These are phyloP conservation scores for Spodoptera litura DNA, from an alignment of 1,140 invertebrate genomes.

Conservation along the genomic window DNA sequence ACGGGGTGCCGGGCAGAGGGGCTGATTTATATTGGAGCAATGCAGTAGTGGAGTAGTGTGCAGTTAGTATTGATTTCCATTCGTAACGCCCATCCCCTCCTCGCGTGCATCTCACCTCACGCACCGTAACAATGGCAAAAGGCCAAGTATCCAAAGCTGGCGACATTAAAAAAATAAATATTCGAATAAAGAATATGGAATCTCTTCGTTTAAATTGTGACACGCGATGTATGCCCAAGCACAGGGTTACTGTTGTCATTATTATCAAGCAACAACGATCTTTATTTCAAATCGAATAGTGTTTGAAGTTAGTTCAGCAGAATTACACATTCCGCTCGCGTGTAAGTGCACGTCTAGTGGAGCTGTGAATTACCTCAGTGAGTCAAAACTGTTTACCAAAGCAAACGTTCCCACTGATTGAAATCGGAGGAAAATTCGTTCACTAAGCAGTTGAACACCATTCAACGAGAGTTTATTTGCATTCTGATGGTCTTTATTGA, in stretches of 20 bases:
- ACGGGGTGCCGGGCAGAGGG: constrained; percentile 77
- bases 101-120: constrained; percentile 78
- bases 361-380: constrained; percentile 33
- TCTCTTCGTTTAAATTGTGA: constrained; percentile 43
- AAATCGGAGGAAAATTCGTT: constrained; percentile 37
- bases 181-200: constrained; percentile 46
- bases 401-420: constrained; percentile 43
- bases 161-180: constrained; percentile 57
- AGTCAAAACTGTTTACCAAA: constrained; percentile 38
- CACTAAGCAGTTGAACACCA: constrained; percentile 31
- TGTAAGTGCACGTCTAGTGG: constrained; percentile 31
- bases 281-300: constrained; percentile 15
- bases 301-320: constrained; percentile 11
- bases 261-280: constrained; percentile 9
- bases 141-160: constrained; percentile 68
- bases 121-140: constrained; percentile 77
- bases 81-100: constrained; percentile 74
- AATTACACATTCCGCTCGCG: neutral
- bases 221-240: constrained; percentile 6
- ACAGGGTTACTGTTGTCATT: neutral
- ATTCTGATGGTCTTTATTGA: constrained; percentile 22
- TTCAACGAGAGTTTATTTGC: constrained; percentile 26
- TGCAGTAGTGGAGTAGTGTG: constrained; percentile 83
- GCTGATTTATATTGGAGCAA: constrained; percentile 87
- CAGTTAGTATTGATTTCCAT: constrained; percentile 87